Base-by-base conservation (phyloP, 2,888 invertebrate species). In the Napeogenes sylphis region DNA sequence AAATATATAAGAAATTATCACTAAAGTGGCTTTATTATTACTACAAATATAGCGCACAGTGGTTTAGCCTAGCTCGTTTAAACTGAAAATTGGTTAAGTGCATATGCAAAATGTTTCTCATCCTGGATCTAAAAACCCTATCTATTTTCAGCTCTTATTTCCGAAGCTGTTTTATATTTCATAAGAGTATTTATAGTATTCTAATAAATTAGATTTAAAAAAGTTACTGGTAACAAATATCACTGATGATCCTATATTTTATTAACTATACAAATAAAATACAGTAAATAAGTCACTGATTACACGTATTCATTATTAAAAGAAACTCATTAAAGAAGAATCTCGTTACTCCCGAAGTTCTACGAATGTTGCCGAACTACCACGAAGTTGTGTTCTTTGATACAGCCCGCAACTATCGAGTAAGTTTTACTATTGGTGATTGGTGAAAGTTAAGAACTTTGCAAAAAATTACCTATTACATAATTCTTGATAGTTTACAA, bases 391-490 rank as follows among this genome's bases (percentile, higher is more conserved):
- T 69, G 73, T 71, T 75, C 80, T 80, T 80, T 80, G 79, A 80
- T 79, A 75, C 77, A 75, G 74, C 76, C 77, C 75, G 75, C 78
- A 81, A 81, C 81, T 84, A 83, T 83, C 80, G 83, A 78, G 73
- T 75, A 80, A 83, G 81, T 85, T 83, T 80, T 71, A 70, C 73
- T 72, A 72, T 71, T 62, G 65, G 58, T 21, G 57, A 68, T 38
- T 76, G 77, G 80, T 68, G 3, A 66, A 78, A 78, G 71, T 51
- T 4, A 60, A 8, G 64, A 64, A 57, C 45, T 45, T n/a, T 4
- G 1, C 58, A 63, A 61, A 63, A 42, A 42, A 6, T 10, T 42
- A 42, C 21, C 21, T 42, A 42, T 42, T 42, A 10, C 12, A 8
- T 42, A 42, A 21, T 42, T 42, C 5, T 42, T 12, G 10, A 42